Evolutionary conservation across 2,797 vertebrate species (phyloP), one percentile per base, ranked within the genome.

Genomic region (Acanthurus lineatus): DNA sequence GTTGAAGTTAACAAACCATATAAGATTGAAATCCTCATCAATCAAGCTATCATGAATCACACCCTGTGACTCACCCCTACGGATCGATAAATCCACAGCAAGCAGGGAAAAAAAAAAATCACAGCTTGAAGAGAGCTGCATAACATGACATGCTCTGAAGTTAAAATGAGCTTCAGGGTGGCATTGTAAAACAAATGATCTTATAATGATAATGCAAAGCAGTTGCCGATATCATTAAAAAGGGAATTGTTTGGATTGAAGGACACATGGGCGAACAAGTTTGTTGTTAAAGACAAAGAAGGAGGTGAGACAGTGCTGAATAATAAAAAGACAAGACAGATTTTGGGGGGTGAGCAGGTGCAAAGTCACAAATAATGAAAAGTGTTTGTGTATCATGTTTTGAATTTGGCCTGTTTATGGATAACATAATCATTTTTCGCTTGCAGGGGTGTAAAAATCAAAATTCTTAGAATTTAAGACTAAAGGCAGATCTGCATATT

Each of bases 41-140:
- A 94, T 95, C 94, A 94, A 92, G 88, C 89, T 89, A 92, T 94
- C 92, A 93, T 94, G 93, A 95, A 94, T 95, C 94, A 95, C 92
- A 93, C 89, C 91, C 92, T 91, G 91, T 94, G 93, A 94, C 91
- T 94, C 93, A 92, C 92, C 93, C 93, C 91, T 87, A 74, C 63
- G 81, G 92, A 96, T 96, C 94, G 86, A 95, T 95, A 94, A 94
- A 95, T 93, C 91, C 94, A 93, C 91, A 91, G 92, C 89, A 88
- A 91, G 88, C 91, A 84, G 84, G 15, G 17, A 51, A 53, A 40
- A 63, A 75, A 83, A 66, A 79, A 88, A 86, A 59, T 84, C 86
- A 86, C 88, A 86, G 91, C 90, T 92, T 92, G 66, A 83, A 82
- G 84, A 88, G 77, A 67, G 84, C 89, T 88, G 92, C 91, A 93